Percentiles rank a stretch among this genome's conserved stretches.
phyloP scores from a whole-genome alignment of 2,797 vertebrate genomes.

The Bradypodion pumilum region DNA sequence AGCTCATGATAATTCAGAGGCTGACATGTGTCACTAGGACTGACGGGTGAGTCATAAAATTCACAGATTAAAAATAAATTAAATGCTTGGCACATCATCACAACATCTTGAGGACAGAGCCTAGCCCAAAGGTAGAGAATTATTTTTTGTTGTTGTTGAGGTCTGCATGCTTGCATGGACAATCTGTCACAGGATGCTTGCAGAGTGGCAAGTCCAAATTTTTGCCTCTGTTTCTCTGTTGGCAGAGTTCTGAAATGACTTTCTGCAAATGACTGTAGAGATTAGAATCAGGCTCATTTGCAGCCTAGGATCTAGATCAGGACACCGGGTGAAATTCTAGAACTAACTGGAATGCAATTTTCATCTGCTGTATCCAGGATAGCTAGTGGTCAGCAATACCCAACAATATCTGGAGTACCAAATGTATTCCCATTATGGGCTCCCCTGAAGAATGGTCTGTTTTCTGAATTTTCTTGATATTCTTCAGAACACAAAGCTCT shows the following conservation, averaged over 20 bases:
- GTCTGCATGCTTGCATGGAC: neutral
- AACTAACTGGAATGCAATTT: too few relatives aligned
- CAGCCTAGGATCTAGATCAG: too few relatives aligned
- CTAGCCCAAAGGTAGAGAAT: neutral
- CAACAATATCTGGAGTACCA: too few relatives aligned
- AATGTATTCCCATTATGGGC: neutral
- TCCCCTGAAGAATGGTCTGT: conserved; percentile 16
- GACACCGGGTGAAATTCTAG: too few relatives aligned
- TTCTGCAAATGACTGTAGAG: too few relatives aligned
- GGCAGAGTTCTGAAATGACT: too few relatives aligned
- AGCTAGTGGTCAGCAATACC: too few relatives aligned
- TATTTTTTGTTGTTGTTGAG: neutral
- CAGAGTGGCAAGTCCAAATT: neutral
- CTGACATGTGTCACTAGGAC: conserved; percentile 47
- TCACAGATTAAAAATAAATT: conserved; percentile 47
- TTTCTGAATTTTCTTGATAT: conserved; percentile 13
- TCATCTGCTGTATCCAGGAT: too few relatives aligned
- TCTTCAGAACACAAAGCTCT: neutral
- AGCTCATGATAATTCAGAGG: conserved; percentile 40
- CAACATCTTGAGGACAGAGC: conserved; percentile 4
- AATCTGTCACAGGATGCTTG: neutral
- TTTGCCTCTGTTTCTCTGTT: too few relatives aligned
- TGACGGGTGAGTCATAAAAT: conserved; percentile 41
- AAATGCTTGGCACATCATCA: conserved; percentile 32
- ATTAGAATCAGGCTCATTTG: too few relatives aligned